A percentile compares a stretch with the other conserved stretches of the same genome.
Conservation (phyloP, 2,113 vertebrate species). For the Ptilorrhoa leucosticta region DNA sequence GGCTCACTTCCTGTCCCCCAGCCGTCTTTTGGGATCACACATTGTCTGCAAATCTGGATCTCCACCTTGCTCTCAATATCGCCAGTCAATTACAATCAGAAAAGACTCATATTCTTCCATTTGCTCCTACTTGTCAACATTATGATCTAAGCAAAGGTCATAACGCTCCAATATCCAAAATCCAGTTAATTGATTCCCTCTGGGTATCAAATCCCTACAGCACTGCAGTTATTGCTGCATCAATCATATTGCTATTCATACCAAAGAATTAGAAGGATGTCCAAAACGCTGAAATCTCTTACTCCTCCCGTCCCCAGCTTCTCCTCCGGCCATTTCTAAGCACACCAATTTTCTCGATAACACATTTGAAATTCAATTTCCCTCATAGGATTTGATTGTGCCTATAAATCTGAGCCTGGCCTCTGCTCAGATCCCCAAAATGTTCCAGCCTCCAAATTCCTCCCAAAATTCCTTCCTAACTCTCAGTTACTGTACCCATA, state of each 20-base stretch:
- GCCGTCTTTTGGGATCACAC: neutral
- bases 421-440: neutral
- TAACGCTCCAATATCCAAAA: constrained; percentile 55
- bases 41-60: neutral
- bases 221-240: constrained; percentile 46
- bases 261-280: constrained; percentile 29
- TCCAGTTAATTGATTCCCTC: constrained; percentile 57
- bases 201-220: constrained; percentile 50
- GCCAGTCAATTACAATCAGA: neutral
- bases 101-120: neutral
- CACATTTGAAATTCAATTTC: constrained; percentile 47
- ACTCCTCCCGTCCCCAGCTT: neutral
- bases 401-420: constrained; percentile 40
- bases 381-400: constrained; percentile 31
- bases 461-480: neutral
- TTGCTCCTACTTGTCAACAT: neutral
- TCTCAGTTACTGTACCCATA: neutral
- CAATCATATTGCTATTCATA: constrained; percentile 60
- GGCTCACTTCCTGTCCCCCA: neutral
- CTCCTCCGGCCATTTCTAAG: constrained; percentile 30
- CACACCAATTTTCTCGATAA: constrained; percentile 40
- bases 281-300: constrained; percentile 40
- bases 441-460: neutral
- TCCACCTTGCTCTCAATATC: neutral
- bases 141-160: constrained; percentile 46